Percentiles rank a stretch among this genome's conserved stretches.
These are phyloP conservation scores for Papilio elwesi DNA, from an alignment of 2,888 invertebrate genomes.

Conservation along the genomic window DNA sequence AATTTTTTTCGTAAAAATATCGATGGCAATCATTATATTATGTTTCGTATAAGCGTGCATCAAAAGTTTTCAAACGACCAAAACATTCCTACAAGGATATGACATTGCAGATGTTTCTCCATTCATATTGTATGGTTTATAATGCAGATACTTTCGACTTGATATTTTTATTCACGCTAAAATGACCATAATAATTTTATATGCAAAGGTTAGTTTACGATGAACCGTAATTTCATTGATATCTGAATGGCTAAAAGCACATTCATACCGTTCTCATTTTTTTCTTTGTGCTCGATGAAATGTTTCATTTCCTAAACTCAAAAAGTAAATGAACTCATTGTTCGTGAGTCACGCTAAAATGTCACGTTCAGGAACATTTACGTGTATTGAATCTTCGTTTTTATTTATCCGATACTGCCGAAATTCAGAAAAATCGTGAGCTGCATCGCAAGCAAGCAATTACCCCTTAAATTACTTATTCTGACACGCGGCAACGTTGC, in stretches of 20 bases:
- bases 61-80: neutral
- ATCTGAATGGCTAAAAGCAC: slow-evolving; percentile 1
- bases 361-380: slow-evolving; percentile 48
- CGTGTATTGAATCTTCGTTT: slow-evolving; percentile 48
- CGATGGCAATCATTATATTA: too few relatives aligned
- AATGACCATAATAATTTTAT: neutral
- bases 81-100: too few relatives aligned
- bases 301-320: slow-evolving; percentile 34
- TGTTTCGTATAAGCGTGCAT: neutral
- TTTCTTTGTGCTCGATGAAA: neutral
- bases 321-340: slow-evolving; percentile 49
- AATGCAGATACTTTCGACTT: neutral
- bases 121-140: neutral
- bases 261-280: neutral
- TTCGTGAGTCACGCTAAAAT: slow-evolving; percentile 45
- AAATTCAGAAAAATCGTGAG: slow-evolving; percentile 47
- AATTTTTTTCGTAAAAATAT: too few relatives aligned
- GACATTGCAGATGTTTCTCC: neutral
- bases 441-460: slow-evolving; percentile 51
- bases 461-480: slow-evolving; percentile 33
- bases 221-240: neutral
- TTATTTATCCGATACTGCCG: slow-evolving; percentile 44
- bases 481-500: slow-evolving; percentile 30
- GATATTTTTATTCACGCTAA: neutral
- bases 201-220: neutral